Conservation (phyloP, 2,888 invertebrate genomes). For the Strigamia crassipes region DNA sequence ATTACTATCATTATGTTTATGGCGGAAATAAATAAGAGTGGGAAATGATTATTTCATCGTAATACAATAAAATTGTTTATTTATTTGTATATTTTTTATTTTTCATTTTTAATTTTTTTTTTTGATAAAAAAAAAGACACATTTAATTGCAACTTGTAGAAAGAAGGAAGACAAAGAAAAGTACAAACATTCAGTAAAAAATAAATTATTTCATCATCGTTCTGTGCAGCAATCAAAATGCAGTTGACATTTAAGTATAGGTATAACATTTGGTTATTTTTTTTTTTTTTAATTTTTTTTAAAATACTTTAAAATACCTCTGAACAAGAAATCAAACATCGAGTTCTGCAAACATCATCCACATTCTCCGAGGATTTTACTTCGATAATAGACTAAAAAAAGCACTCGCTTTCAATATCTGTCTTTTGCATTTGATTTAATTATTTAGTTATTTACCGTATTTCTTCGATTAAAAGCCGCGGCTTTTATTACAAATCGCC, state of each 20-base stretch:
- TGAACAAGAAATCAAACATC: too few species aligned
- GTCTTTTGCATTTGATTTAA: too few species aligned
- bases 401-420: too few species aligned
- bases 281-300: too few species aligned
- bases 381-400: too few species aligned
- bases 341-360: too few species aligned
- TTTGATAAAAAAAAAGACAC: neutral
- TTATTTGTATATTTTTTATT: neutral
- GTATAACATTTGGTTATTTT: neutral
- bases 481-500: too few species aligned
- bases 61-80: neutral
- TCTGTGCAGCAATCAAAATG: neutral
- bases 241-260: neutral
- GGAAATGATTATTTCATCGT: neutral
- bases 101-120: neutral
- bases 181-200: constrained; percentile 10
- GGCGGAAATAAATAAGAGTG: neutral
- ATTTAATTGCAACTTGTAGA: constrained; percentile 15
- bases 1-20: constrained; percentile 29
- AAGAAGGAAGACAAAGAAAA: constrained; percentile 15
- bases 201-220: constrained; percentile 4
- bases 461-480: too few species aligned
- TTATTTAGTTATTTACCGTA: too few species aligned
- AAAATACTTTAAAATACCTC: neutral
- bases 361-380: too few species aligned